Evolutionary conservation across 1,140 invertebrate species (phyloP), one percentile per base, ranked within the genome.

Genomic region (Thaumatotibia leucotreta): DNA sequence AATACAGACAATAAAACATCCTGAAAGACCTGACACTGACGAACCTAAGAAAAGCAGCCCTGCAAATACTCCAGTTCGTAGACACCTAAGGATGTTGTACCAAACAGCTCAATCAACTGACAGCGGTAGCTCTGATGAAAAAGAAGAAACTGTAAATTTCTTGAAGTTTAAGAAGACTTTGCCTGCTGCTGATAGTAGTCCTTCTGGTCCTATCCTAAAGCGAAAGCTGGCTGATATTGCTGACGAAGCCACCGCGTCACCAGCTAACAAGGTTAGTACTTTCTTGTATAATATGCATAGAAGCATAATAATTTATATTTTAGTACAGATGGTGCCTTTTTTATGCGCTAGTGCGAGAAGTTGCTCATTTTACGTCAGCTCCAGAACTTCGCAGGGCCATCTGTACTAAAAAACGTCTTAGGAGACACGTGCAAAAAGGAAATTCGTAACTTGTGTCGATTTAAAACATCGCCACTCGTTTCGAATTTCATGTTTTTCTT

Each of bases 121-220:
- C 6, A 49, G 20, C 6, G 65, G 32, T 8, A 66, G 20, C 11
- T 29, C 49, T 14, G 49, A 32, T 22, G 64, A 58, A 45, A 71
- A 67, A 39, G 50, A 64, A 22, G 82, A 86, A 9, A 77, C 69
- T 54, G 87, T 89, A 24, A 91, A 92, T 70, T 84, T 94, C 27
- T 79, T 94, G 27, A 92, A 91, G 64, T 92, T 94, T 65, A 91
- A 87, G 20, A 91, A 92, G 73, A 74, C 86, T 24, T 75, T 94
- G 27, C 93, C 94, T 1, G 93, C 93, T 1, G 91, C 94, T 0
- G 92, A 93, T 11, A 93, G 94, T 17, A 94, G 93, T 74, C 95
- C 95, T 0, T 92, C 92, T 27, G 92, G 90, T 6, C 94, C 95
- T 68, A 96, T 96, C 75, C 84, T 96, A 11, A 94, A 95, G 74